Conservation (phyloP, 2,797 vertebrate species). For the Lycodopsis pacificus region DNA sequence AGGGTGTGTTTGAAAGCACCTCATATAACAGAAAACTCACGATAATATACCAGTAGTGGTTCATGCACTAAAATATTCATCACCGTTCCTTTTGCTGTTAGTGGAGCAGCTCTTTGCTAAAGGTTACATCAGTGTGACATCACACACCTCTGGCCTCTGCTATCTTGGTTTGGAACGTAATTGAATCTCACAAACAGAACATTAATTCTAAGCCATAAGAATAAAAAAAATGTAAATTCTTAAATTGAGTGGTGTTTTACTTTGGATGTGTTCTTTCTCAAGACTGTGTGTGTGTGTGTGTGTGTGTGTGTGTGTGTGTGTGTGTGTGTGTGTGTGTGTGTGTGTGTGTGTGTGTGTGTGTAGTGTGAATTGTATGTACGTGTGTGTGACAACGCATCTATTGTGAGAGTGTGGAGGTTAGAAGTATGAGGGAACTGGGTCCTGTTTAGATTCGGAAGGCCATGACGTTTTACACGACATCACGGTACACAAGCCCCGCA, state of each 20-base stretch:
- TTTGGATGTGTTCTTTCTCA: background rate
- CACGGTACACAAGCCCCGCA: background rate
- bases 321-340: no score
- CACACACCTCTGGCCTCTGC: constrained; percentile 13
- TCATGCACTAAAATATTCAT: constrained; percentile 63
- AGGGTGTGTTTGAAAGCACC: constrained; percentile 41
- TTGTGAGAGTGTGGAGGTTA: background rate
- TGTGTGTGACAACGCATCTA: background rate
- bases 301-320: background rate
- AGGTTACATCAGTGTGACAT: constrained; percentile 46
- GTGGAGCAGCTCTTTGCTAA: constrained; percentile 44
- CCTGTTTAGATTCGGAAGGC: background rate
- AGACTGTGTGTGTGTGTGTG: background rate
- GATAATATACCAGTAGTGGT: constrained; percentile 21
- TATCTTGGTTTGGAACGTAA: constrained; percentile 36
- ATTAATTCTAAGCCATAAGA: constrained; percentile 66
- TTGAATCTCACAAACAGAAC: constrained; percentile 42
- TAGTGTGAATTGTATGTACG: no score
- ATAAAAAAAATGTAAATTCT: constrained; percentile 63
- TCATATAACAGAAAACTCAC: constrained; percentile 38
- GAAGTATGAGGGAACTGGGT: background rate
- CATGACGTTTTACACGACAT: background rate
- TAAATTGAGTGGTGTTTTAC: constrained; percentile 34
- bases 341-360: background rate
- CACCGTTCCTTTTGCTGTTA: constrained; percentile 37